Evolutionary conservation across 1,140 invertebrate species (phyloP).

Genomic region (Pachypsylla venusta): DNA sequence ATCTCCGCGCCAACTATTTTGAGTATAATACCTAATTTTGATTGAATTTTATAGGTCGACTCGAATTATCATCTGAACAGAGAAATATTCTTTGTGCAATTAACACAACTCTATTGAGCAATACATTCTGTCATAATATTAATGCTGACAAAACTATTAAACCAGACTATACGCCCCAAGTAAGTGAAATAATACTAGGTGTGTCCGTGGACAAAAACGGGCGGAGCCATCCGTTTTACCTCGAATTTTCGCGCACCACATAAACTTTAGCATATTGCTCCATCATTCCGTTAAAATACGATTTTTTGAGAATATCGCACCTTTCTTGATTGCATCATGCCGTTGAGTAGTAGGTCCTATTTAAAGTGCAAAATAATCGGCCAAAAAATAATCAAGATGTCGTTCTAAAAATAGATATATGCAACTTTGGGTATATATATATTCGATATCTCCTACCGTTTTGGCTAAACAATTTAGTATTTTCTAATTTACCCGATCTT

Average conservation of each 20-base stretch:
- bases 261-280: not conserved
- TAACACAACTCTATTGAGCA: not conserved
- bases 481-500: too few species aligned
- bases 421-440: too few species aligned
- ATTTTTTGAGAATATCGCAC: not conserved
- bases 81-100: not conserved
- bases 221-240: too few species aligned
- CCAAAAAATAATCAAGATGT: too few species aligned
- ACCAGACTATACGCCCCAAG: not conserved
- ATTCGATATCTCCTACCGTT: too few species aligned
- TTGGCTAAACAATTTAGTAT: too few species aligned
- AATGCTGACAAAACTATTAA: not conserved
- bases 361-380: too few species aligned
- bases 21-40: too few species aligned
- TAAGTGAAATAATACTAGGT: not conserved
- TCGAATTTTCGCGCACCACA: not conserved
- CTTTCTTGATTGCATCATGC: not conserved
- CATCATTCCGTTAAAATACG: not conserved
- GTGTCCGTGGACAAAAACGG: too few species aligned
- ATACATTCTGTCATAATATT: not conserved
- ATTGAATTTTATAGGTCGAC: not conserved
- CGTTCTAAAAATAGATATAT: too few species aligned
- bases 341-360: too few species aligned
- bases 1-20: too few species aligned
- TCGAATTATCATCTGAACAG: not conserved